These are phyloP conservation scores for Achroia grisella DNA, from an alignment of 1,140 invertebrate species.

Conservation along the genomic window DNA sequence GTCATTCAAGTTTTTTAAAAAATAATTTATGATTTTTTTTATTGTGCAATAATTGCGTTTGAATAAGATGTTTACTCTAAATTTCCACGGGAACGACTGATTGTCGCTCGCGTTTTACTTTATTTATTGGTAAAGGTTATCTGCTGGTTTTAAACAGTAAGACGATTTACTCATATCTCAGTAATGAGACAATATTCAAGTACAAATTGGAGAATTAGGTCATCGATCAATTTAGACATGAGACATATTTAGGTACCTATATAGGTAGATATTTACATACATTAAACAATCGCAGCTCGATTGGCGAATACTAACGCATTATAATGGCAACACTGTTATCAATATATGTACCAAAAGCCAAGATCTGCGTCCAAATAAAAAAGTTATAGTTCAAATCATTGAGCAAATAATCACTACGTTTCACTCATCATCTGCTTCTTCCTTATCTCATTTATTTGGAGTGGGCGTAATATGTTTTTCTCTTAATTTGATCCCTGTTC, in stretches of 20 bases:
- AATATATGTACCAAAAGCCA: too few relatives aligned
- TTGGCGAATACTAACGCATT: too few relatives aligned
- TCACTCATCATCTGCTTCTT: too few relatives aligned
- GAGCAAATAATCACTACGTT: too few relatives aligned
- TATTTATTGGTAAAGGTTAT: constrained; percentile 24
- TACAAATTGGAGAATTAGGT: constrained; percentile 6
- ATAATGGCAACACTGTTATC: too few relatives aligned
- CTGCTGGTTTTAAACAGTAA: constrained; percentile 14
- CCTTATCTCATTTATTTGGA: too few relatives aligned
- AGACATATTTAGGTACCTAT: neutral
- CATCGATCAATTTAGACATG: constrained; percentile 12
- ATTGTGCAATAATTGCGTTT: neutral
- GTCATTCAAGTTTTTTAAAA: constrained; percentile 8
- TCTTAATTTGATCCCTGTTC: too few relatives aligned
- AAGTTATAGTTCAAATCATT: too few relatives aligned
- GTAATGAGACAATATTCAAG: neutral
- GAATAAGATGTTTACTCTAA: constrained; percentile 10
- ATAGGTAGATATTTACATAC: too few relatives aligned
- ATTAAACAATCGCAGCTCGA: too few relatives aligned
- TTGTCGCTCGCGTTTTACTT: neutral
- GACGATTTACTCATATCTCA: neutral
- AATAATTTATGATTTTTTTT: constrained; percentile 1
- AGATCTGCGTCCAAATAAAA: too few relatives aligned
- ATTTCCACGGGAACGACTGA: constrained; percentile 15
- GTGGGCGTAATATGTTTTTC: too few relatives aligned